A percentile compares a stretch with the other conserved stretches of the same genome.
These are phyloP conservation scores for Hippasteria phrygiana DNA, from an alignment of 53 echinoderm and acorn worm genomes.

Conservation along the genomic window DNA sequence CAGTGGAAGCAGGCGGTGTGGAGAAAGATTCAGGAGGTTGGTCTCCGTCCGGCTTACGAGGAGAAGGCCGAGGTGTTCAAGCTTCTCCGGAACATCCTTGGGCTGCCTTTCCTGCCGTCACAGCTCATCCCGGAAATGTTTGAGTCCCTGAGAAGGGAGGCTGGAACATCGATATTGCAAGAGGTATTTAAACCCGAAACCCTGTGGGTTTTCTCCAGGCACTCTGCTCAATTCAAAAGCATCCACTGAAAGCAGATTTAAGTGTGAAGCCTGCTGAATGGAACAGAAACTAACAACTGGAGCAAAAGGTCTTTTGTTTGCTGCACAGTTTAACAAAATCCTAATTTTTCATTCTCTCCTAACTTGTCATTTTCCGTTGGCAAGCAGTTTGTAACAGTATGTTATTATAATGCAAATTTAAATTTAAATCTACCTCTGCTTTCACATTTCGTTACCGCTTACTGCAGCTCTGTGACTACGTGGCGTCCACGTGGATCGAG, in stretches of 20 bases:
- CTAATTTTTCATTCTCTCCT: no score
- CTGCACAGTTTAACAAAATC: not conserved
- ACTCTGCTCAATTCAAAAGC: not conserved
- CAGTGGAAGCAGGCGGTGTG: constrained; percentile 71
- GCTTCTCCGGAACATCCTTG: constrained; percentile 52
- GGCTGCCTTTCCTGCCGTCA: constrained; percentile 56
- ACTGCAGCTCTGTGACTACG: constrained; percentile 32
- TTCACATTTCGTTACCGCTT: not conserved
- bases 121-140: constrained; percentile 50
- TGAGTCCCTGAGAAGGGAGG: constrained; percentile 10
- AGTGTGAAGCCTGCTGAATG: not conserved
- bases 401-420: not conserved
- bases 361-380: not conserved
- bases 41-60: constrained; percentile 32
- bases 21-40: constrained; percentile 52
- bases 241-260: not conserved
- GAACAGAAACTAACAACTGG: not conserved
- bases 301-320: not conserved
- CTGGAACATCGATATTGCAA: constrained; percentile 9
- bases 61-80: constrained; percentile 5
- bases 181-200: not conserved
- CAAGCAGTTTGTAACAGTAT: not conserved
- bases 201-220: no score
- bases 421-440: not conserved
- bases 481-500: constrained; percentile 37